These are phyloP conservation scores for Stegostoma tigrinum DNA, from an alignment of 2,113 vertebrate species.

Conservation along the genomic window DNA sequence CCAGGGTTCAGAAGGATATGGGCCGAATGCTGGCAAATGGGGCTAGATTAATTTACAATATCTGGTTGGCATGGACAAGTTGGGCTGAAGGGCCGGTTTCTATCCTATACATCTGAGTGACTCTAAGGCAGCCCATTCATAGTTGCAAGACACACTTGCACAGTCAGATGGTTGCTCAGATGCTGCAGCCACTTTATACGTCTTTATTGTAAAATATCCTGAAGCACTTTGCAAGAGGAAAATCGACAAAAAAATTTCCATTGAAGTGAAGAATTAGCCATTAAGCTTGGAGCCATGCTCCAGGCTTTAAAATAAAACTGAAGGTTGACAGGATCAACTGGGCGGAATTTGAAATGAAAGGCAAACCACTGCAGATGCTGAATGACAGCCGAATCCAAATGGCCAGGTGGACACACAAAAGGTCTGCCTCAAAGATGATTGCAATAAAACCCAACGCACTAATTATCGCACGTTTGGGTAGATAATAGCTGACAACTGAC, in stretches of 20 bases:
- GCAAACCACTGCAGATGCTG: neutral
- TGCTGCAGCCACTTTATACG: neutral
- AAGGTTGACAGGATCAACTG: neutral
- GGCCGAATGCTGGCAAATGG: no score
- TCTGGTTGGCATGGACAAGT: no score
- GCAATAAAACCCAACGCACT: no score
- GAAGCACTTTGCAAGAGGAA: neutral
- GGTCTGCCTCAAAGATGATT: no score
- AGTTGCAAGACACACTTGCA: neutral
- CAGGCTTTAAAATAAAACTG: neutral
- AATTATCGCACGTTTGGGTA: no score
- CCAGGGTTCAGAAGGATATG: no score
- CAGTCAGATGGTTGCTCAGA: neutral
- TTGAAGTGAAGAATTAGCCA: neutral
- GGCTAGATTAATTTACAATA: no score
- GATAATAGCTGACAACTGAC: no score
- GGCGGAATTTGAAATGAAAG: neutral
- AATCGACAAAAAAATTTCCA: neutral
- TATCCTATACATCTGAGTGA: no score
- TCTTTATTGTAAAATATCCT: neutral
- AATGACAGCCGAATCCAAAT: neutral
- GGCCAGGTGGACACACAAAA: no score
- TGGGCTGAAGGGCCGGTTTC: no score
- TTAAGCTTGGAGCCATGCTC: no score
- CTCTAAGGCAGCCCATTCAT: neutral